Evolutionary conservation across 1,140 invertebrate species (phyloP), one percentile per base, ranked within the genome.

Genomic region (Drosophila guanche): DNA sequence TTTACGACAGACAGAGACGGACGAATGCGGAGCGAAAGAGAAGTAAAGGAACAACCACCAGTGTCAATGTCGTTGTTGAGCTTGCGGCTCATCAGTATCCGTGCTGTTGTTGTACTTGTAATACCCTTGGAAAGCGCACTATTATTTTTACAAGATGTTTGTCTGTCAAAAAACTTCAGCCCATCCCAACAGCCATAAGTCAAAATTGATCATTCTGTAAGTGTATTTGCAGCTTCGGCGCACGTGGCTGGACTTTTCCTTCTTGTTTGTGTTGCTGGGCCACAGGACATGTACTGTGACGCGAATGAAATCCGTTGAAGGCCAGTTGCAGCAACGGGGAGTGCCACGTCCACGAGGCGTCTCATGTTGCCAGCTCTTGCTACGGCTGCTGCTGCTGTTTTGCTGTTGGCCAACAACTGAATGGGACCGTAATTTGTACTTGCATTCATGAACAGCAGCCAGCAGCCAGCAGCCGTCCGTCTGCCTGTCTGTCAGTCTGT

Each of bases 341-440:
- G 53, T 57, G 71, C 50, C 45, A 16, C 22, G 10, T 37, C 10
- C 20, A 40, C 47, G 29, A 40, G 14, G 47, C 58, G 25, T 12
- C 48, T 60, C 40, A 20, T 61, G 58, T 52, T 53, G 52, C 20
- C 50, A 25, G 58, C 53, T 43, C 51, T 33, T 42, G 20, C 20
- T 52, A 20, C 16, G 16, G 51, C 25, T 61, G 27, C 45, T 16
- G 23, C 51, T 51, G 4, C 62, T 37, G 54, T 47, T 50, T 41
- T 68, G 33, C 33, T 37, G 33, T 71, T 67, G 76, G 58, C 70
- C 61, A 74, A 51, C 61, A 74, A 47, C 58, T 67, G 70, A 88
- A 83, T 79, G 77, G 71, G 84, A 67, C 68, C 62, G 85, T 79
- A 89, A 88, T 89, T 89, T 89, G 84, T 88, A 89, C 81, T 86